Evolutionary conservation across 1,140 invertebrate species (phyloP).

Genomic region (Macrocentrus cingulum): DNA sequence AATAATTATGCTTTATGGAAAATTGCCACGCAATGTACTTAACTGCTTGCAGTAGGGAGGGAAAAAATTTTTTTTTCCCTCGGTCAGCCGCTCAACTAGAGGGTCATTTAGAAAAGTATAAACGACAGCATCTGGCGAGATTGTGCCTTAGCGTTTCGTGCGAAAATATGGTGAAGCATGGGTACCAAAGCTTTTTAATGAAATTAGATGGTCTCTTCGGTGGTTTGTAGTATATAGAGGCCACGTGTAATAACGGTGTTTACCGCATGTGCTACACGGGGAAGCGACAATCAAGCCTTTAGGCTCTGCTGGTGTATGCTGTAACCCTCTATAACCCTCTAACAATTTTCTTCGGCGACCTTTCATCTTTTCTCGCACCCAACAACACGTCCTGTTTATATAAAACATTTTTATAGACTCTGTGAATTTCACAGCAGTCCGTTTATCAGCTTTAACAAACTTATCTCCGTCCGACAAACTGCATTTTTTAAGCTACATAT

Average conservation of each 20-base stretch:
- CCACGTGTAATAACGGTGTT: constrained; percentile 38
- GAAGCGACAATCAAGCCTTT: constrained; percentile 23
- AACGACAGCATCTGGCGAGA: constrained; percentile 9
- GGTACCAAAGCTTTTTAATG: constrained; percentile 49
- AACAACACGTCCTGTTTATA: constrained; percentile 13
- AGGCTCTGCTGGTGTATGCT: not conserved
- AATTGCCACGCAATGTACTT: too few species aligned
- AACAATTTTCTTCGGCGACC: constrained; percentile 18
- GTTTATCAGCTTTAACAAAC: too few species aligned
- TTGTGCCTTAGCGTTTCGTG: constrained; percentile 13
- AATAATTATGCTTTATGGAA: too few species aligned
- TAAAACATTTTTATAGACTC: not conserved
- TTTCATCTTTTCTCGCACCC: constrained; percentile 24
- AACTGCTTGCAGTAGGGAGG: too few species aligned
- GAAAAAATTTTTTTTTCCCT: too few species aligned
- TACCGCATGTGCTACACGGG: constrained; percentile 24
- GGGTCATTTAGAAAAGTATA: not conserved
- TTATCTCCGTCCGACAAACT: too few species aligned
- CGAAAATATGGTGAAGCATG: constrained; percentile 16
- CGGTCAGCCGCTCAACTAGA: too few species aligned
- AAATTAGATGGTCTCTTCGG: constrained; percentile 45
- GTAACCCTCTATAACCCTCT: not conserved
- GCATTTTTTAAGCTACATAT: too few species aligned
- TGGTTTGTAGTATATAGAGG: constrained; percentile 37
- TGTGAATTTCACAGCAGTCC: not conserved